Evolutionary conservation across 2,113 vertebrate genomes (phyloP).

Genomic region (Acrocephalus arundinaceus): DNA sequence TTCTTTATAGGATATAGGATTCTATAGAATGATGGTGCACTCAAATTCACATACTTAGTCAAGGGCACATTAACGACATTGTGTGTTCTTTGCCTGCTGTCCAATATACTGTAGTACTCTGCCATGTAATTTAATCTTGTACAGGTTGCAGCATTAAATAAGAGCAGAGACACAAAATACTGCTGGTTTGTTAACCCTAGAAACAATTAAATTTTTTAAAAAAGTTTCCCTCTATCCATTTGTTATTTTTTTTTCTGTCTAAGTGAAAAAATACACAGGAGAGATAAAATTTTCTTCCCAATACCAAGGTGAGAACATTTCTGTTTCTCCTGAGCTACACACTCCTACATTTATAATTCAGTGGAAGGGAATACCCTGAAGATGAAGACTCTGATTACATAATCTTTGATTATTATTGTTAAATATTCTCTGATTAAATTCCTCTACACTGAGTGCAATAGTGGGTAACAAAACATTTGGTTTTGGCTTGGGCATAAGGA

Average conservation of each 20-base stretch:
- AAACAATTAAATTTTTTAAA: neutral
- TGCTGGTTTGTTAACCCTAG: neutral
- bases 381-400: neutral
- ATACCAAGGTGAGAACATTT: neutral
- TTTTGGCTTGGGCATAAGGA: neutral
- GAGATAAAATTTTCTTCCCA: neutral
- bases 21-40: neutral
- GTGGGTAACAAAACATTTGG: neutral
- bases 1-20: neutral
- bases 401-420: neutral
- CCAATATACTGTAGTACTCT: neutral
- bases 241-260: neutral
- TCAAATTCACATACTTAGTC: neutral
- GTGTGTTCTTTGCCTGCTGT: neutral
- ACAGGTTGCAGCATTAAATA: slow-evolving; percentile 1
- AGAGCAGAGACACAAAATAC: slow-evolving; percentile 15
- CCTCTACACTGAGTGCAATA: neutral
- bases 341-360: neutral
- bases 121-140: slow-evolving; percentile 17
- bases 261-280: neutral
- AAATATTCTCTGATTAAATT: neutral
- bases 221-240: neutral
- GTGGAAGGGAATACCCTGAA: neutral
- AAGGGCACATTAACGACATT: neutral
- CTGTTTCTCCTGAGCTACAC: neutral